These are phyloP conservation scores for Acrobasis repandana DNA, from an alignment of 2,888 invertebrate species.

Conservation along the genomic window DNA sequence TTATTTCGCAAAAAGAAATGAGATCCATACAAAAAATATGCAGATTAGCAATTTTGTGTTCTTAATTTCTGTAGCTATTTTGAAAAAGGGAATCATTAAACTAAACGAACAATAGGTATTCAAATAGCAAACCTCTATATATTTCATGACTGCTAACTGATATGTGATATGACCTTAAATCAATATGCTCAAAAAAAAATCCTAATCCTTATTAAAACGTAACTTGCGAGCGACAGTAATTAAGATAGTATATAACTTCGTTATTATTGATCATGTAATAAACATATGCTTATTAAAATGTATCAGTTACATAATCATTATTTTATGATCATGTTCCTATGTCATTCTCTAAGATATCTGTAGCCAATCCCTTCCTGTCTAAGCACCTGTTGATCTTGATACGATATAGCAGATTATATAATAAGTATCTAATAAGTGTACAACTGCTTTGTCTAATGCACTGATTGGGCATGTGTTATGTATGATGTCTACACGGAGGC, in stretches of 20 bases:
- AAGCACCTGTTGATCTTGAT: slow-evolving; percentile 7
- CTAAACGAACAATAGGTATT: too few relatives aligned
- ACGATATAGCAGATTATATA: not conserved
- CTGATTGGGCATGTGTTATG: not conserved
- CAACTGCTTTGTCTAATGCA: not conserved
- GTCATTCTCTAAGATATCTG: slow-evolving; percentile 1
- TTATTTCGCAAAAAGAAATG: too few relatives aligned
- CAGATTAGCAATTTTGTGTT: too few relatives aligned
- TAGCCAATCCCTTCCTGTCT: slow-evolving; percentile 10
- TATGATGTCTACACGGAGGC: not conserved
- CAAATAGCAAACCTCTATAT: too few relatives aligned
- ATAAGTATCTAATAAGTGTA: not conserved
- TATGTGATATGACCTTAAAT: too few relatives aligned
- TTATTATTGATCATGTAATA: not conserved
- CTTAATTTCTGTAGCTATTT: too few relatives aligned
- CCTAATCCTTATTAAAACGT: too few relatives aligned
- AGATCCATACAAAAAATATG: too few relatives aligned
- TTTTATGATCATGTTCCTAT: slow-evolving; percentile 3
- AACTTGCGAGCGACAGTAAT: too few relatives aligned
- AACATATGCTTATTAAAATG: not conserved
- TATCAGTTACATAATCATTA: not conserved
- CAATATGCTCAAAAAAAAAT: too few relatives aligned
- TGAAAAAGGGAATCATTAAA: too few relatives aligned
- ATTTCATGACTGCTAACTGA: too few relatives aligned
- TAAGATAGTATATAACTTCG: not conserved